These are phyloP conservation scores for Anticlea derivata DNA, from an alignment of 2,888 invertebrate genomes.

Conservation along the genomic window DNA sequence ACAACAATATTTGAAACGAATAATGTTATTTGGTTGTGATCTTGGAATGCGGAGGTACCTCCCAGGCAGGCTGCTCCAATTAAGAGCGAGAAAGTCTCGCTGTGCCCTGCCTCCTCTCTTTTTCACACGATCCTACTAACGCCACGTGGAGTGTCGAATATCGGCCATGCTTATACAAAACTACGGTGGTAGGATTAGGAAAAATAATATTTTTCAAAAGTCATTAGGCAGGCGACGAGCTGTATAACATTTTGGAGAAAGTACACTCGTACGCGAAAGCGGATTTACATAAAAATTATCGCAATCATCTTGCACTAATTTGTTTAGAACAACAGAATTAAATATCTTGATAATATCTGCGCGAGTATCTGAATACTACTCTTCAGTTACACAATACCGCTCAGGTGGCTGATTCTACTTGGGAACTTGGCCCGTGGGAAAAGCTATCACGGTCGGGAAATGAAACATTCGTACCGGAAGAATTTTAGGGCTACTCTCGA, in stretches of 20 bases:
- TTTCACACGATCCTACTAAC: no score
- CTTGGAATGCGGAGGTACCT: no score
- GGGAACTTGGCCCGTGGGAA: slow-evolving; percentile 55
- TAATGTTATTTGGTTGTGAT: no score
- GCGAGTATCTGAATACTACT: slow-evolving; percentile 41
- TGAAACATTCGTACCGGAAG: slow-evolving; percentile 47
- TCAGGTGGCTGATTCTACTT: slow-evolving; percentile 19
- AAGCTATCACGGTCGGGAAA: slow-evolving; percentile 46
- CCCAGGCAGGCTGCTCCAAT: no score
- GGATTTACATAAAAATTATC: slow-evolving; percentile 32
- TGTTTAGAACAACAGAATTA: slow-evolving; percentile 23
- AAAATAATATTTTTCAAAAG: no score
- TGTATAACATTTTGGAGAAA: slow-evolving; percentile 8
- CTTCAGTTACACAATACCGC: slow-evolving; percentile 61
- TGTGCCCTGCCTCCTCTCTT: no score
- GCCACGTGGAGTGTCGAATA: no score
- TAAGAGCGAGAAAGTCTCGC: no score
- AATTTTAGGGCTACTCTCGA: slow-evolving; percentile 8
- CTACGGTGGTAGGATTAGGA: no score
- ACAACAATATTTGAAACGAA: no score
- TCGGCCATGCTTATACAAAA: no score
- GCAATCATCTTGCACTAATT: slow-evolving; percentile 24
- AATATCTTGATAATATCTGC: slow-evolving; percentile 20
- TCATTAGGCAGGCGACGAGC: no score
- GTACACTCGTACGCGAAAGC: slow-evolving; percentile 21